Base-by-base conservation (phyloP, 2,113 vertebrate species). In the Indri indri region DNA sequence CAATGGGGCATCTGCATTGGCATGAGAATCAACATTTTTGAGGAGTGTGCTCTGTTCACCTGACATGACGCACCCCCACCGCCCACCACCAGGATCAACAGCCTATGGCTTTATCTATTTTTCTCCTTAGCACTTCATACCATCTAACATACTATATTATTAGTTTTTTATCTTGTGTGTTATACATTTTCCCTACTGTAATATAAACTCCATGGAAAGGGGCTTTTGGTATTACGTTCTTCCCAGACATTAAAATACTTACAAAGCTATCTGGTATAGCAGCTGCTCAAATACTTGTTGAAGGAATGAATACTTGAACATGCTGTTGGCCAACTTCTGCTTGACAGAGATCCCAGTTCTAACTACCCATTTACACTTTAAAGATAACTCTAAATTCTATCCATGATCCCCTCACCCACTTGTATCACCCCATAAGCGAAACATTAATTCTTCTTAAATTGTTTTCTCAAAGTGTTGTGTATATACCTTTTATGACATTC, bases 381-480 rank as follows among this genome's bases (percentile, higher is more conserved):
- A 42, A 86, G 59, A 79, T 32, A 3, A 25, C 17, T 32, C 10
- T 80, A 32, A n/a, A 34, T 45, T 66, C 34, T 50, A 65, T 8
- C 20, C 23, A 30, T 40, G 42, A 76, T 23, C 10, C 5, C 52
- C 40, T 70, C 5, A 4, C 59, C 42, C 14, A 65, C 34, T 61
- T 8, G 61, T 50, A 34, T 66, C 63, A 87, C 14, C 25, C 61
- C 42, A 34, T 61, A 57, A 76, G 45, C 87, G 93, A 93, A 90
- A 54, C 20, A 77, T 40, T 34, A 42, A 85, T 86, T 45, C 5
- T 47, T 14, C 23, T 10, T 87, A n/a, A n/a, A 6, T 4, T 47
- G 30, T 90, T 30, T 76, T 63, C 74, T 16, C 3, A 93, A 61
- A 87, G 27, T 25, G 52, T 22, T 20, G 61, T 14, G 1, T 13